Conservation (phyloP, 1,140 invertebrate genomes). For the Vanessa tameamea region DNA sequence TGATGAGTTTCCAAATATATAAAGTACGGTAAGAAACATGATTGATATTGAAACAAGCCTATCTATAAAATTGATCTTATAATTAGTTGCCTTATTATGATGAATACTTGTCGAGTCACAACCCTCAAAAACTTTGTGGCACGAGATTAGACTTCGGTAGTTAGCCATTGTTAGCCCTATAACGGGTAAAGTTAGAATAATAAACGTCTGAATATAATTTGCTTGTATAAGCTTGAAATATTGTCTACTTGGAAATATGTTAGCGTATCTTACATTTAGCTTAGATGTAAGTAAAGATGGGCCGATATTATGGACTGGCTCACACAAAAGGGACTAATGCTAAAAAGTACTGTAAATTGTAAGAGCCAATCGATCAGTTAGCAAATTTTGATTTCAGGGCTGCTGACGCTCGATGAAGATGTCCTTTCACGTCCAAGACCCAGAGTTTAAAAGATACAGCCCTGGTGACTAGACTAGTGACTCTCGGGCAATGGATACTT, state of each 20-base stretch:
- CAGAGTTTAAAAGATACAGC: too few species aligned
- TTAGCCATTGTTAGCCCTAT: slow-evolving; percentile 12
- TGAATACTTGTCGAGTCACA: slow-evolving; percentile 8
- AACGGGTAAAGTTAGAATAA: slow-evolving; percentile 11
- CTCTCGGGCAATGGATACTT: too few species aligned
- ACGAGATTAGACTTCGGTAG: slow-evolving; percentile 10
- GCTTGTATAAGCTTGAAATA: slow-evolving; percentile 15
- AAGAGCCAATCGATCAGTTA: too few species aligned
- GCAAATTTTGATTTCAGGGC: too few species aligned
- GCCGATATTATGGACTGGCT: too few species aligned
- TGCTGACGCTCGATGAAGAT: too few species aligned
- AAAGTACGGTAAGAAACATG: background rate
- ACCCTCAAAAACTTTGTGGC: slow-evolving; percentile 1
- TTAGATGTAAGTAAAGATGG: background rate
- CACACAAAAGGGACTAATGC: too few species aligned
- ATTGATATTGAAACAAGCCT: background rate
- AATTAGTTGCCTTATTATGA: background rate
- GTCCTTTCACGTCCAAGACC: too few species aligned
- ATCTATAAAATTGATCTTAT: slow-evolving; percentile 2
- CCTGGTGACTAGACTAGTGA: too few species aligned
- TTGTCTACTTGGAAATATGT: background rate
- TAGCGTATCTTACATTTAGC: background rate
- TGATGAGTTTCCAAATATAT: too few species aligned
- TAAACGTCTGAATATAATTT: slow-evolving; percentile 15
- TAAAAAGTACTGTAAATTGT: too few species aligned